Percentiles rank a stretch among this genome's conserved stretches.
Conservation (phyloP, 2,113 vertebrate species). For the Electrona antarctica region DNA sequence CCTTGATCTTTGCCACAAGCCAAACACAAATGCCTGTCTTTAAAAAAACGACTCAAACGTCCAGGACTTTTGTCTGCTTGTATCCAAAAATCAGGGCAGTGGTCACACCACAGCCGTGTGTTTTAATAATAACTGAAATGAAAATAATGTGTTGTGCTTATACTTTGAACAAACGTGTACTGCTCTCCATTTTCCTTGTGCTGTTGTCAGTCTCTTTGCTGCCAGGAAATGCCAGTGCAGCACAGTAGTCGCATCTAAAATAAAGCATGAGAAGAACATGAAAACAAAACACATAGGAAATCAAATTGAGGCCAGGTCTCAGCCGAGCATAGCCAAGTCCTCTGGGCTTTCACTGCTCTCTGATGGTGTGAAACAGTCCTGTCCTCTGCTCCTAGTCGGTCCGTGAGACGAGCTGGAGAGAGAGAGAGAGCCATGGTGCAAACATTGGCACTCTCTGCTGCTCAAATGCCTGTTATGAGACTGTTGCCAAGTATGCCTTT, state of each 20-base stretch:
- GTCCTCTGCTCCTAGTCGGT: conserved; percentile 24
- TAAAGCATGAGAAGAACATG: background rate
- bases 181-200: background rate
- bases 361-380: conserved; percentile 23
- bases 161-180: too few species aligned
- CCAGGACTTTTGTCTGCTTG: background rate
- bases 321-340: background rate
- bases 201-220: too few species aligned
- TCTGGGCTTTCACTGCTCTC: conserved; percentile 2
- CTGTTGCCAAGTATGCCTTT: conserved; percentile 32
- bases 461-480: conserved; percentile 38
- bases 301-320: background rate
- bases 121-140: background rate
- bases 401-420: conserved; percentile 22
- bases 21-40: conserved; percentile 5
- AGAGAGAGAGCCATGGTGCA: conserved; percentile 7
- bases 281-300: background rate
- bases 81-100: background rate
- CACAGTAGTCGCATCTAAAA: background rate
- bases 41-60: background rate
- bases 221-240: background rate
- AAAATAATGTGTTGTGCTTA: background rate
- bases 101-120: background rate
- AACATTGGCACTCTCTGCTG: conserved; percentile 41
- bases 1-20: background rate